Conservation (phyloP, 2,888 invertebrate species). For the Lithosia quadra region DNA sequence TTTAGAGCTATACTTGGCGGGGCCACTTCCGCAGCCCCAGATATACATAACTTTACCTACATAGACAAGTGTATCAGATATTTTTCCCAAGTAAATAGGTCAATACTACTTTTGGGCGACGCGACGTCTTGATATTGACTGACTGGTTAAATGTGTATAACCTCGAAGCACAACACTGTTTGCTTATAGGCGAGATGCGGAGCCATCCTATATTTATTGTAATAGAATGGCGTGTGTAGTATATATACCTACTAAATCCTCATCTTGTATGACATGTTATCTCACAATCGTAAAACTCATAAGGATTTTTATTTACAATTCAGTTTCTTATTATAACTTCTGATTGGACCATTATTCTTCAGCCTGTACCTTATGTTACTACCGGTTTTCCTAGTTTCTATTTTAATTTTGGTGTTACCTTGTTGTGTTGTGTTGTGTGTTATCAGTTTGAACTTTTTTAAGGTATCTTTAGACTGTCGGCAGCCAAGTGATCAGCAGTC, state of each 20-base stretch:
- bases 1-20: neutral
- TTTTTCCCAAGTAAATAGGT: slow-evolving; percentile 37
- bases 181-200: slow-evolving; percentile 9
- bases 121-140: slow-evolving; percentile 40
- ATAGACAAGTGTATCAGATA: slow-evolving; percentile 12
- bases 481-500: too few species aligned
- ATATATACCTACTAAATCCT: neutral
- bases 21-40: slow-evolving; percentile 3
- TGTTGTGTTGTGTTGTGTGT: too few species aligned
- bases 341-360: neutral
- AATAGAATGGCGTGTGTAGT: neutral
- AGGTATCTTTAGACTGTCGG: neutral
- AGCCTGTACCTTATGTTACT: neutral
- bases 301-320: neutral
- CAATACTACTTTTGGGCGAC: slow-evolving; percentile 37
- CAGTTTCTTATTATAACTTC: neutral
- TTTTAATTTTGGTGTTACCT: neutral
- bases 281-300: neutral
- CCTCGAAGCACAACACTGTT: slow-evolving; percentile 16
- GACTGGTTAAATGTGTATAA: slow-evolving; percentile 29
- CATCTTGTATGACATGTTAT: neutral
- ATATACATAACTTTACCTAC: slow-evolving; percentile 5
- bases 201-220: slow-evolving; percentile 9
- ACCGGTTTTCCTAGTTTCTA: neutral
- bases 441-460: neutral